Base-by-base conservation (phyloP, 2,113 vertebrate genomes). In the Seriola rivoliana region DNA sequence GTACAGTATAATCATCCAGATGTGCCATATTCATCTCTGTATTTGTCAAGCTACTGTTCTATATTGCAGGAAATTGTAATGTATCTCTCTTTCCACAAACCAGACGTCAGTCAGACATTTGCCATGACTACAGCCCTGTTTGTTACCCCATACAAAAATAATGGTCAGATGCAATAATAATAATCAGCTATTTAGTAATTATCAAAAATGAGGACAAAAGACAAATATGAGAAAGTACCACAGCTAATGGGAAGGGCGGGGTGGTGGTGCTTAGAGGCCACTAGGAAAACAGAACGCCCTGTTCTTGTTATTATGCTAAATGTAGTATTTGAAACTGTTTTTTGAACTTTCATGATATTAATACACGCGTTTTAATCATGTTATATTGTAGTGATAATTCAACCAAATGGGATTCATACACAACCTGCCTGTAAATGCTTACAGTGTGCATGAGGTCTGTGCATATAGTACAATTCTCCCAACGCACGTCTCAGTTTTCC, bases 141-240 rank as follows among this genome's bases (percentile, higher is more conserved):
- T 48, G 3, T 46, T 21, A 57, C 17, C 40, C 13, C 19, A 10
- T 38, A 62, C 23, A 55, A 10, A 64, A 46, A 63, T 14, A 72
- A 66, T 62, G 25, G 34, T 52, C 4, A 71, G 46, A 70, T 42
- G 52, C 10, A 59, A 50, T 34, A 60, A 54, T 48, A 71, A 67
- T 21, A 73, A 46, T 10, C 17, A 44, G 13, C n/a, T 46, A 59
- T 65, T 48, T 19, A n/a, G 21, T 71, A 59, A 58, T 77, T 77
- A 23, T 40, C 19, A 77, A 77, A 76, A 71, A 57, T 12, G 0
- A 72, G 54, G 8, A 34, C 8, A n/a, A 36, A 57, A 48, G 29
- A 32, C 70, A 82, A 65, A 70, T 76, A 75, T 63, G 7, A 64
- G 38, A 72, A 50, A 64, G 12, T 57, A 52, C 52, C 17, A 4